Percentiles rank a stretch among this genome's conserved stretches.
Evolutionary conservation across 2,797 vertebrate genomes (phyloP).

Genomic region (Trachops cirrhosus): DNA sequence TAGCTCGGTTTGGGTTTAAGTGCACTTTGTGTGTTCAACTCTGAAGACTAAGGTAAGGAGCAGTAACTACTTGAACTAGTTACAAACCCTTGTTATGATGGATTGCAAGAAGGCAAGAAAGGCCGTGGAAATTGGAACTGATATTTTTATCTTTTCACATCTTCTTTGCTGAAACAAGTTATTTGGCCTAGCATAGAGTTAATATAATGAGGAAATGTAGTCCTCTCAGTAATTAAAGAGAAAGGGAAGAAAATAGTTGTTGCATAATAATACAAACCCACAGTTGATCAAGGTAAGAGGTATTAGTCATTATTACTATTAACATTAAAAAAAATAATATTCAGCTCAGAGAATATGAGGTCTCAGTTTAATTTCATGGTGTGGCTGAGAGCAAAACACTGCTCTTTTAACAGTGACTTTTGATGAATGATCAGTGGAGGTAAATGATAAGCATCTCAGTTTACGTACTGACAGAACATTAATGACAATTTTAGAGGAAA

Average conservation of each 20-base stretch:
- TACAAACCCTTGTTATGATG: not conserved
- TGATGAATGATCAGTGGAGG: not conserved
- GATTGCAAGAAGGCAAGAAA: not conserved
- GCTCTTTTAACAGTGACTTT: not conserved
- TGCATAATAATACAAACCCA: not conserved
- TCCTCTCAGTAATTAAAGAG: not conserved
- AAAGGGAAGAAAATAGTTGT: not conserved
- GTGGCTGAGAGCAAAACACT: not conserved
- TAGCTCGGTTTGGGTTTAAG: not conserved
- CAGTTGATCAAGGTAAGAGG: not conserved
- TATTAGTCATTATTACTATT: not conserved
- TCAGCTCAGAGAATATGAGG: not conserved
- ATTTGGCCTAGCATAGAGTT: not conserved
- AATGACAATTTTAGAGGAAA: not conserved
- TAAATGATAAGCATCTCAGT: not conserved
- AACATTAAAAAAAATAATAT: not conserved
- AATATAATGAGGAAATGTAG: not conserved
- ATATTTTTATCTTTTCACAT: not conserved
- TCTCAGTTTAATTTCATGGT: not conserved
- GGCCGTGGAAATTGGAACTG: not conserved
- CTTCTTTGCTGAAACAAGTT: not conserved
- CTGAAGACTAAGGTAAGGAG: not conserved
- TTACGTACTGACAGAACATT: not conserved
- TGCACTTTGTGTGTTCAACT: not conserved
- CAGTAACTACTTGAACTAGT: not conserved